Evolutionary conservation across 2,113 vertebrate species (phyloP).

Genomic region (Percina caprodes): DNA sequence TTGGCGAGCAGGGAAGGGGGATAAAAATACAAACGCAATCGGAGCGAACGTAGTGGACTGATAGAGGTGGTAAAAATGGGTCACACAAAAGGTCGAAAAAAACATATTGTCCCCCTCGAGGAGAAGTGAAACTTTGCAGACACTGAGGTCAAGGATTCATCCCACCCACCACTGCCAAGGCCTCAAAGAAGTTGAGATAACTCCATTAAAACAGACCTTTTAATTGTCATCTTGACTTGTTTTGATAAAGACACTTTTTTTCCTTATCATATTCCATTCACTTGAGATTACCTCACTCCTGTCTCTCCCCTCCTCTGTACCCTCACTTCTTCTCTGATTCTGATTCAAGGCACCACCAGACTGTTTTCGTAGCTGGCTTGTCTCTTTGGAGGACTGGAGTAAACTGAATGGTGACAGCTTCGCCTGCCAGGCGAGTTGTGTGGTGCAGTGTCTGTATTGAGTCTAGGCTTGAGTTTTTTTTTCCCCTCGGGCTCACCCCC

Average conservation of each 20-base stretch:
- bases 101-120: conserved; percentile 49
- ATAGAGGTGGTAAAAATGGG: conserved; percentile 64
- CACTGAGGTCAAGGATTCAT: conserved; percentile 47
- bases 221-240: conserved; percentile 52
- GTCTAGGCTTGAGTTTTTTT: conserved; percentile 57
- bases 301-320: conserved; percentile 35
- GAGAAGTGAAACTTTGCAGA: conserved; percentile 59
- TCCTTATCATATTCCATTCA: conserved; percentile 72
- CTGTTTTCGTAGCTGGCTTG: conserved; percentile 79
- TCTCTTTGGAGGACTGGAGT: conserved; percentile 64
- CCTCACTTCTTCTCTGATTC: conserved; percentile 30
- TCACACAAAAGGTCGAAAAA: conserved; percentile 52
- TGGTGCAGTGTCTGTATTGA: conserved; percentile 68
- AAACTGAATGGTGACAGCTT: conserved; percentile 72
- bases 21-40: conserved; percentile 56
- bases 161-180: background rate
- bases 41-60: conserved; percentile 26
- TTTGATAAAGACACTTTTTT: conserved; percentile 62
- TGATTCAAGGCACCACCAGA: conserved; percentile 59
- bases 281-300: conserved; percentile 54
- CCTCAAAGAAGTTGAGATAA: conserved; percentile 43
- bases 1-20: background rate
- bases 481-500: conserved; percentile 5
- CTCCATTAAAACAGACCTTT: conserved; percentile 49
- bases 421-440: conserved; percentile 70